Evolutionary conservation across 2,797 vertebrate species (phyloP).

Genomic region (Enteromius anoplus): DNA sequence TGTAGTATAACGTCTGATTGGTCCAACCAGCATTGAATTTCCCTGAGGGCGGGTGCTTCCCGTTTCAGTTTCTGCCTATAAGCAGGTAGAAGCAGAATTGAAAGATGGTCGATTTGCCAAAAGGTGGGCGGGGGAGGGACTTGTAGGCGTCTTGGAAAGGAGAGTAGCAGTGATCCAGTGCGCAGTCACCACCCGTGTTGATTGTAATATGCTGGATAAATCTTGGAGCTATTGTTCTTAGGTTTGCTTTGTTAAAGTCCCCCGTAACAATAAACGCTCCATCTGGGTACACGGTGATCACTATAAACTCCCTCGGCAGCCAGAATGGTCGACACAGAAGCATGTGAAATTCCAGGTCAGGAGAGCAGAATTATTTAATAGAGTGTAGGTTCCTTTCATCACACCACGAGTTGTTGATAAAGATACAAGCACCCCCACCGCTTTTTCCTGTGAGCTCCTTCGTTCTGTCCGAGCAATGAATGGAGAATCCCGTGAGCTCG

Average conservation of each 20-base stretch:
- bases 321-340: no score
- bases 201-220: neutral
- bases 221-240: neutral
- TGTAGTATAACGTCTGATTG: slow-evolving; percentile 8
- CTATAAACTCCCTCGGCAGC: no score
- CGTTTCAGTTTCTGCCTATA: slow-evolving; percentile 35
- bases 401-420: no score
- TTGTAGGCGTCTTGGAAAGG: neutral
- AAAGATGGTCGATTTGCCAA: slow-evolving; percentile 40
- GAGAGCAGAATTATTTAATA: no score
- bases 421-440: no score
- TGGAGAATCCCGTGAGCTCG: neutral
- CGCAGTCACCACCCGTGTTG: neutral
- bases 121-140: slow-evolving; percentile 7
- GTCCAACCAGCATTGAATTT: slow-evolving; percentile 3
- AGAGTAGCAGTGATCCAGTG: neutral
- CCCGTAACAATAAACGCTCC: neutral
- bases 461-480: no score
- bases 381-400: no score
- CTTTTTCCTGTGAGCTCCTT: no score
- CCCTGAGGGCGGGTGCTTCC: neutral
- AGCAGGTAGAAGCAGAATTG: slow-evolving; percentile 10
- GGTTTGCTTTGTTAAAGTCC: neutral
- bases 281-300: neutral
- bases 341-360: no score